phyloP scores from a whole-genome alignment of 2,113 vertebrate species.

The Glaucomys volans region DNA sequence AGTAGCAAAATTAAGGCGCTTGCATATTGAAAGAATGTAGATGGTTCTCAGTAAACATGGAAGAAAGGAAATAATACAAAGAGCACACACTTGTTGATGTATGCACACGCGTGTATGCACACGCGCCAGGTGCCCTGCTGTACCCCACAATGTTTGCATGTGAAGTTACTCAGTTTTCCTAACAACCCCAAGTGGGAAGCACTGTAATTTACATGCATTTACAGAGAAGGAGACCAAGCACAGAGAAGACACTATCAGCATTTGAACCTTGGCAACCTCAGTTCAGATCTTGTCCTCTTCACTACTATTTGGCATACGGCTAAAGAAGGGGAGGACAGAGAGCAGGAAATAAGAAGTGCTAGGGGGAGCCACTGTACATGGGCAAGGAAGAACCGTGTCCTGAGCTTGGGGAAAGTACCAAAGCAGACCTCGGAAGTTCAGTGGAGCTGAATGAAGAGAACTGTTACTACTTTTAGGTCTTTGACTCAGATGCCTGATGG shows the following conservation, averaged over 20 bases:
- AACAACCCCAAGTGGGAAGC: not conserved
- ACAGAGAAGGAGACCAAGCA: not conserved
- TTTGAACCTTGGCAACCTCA: not conserved
- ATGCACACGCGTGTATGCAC: fast-evolving
- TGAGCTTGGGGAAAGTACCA: not conserved
- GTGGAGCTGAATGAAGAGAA: not conserved
- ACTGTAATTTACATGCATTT: not conserved
- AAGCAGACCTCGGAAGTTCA: not conserved
- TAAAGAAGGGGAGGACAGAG: not conserved
- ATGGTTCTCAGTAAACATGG: not conserved
- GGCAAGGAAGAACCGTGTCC: not conserved
- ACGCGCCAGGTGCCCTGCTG: not conserved
- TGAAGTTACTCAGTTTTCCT: not conserved
- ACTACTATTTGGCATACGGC: not conserved
- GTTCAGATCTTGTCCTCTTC: not conserved
- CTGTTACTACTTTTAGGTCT: not conserved
- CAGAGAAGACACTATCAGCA: not conserved
- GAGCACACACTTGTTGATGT: not conserved
- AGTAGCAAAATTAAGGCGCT: not conserved
- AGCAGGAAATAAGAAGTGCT: not conserved
- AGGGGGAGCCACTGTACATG: not conserved
- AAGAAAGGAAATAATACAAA: not conserved
- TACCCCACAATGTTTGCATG: not conserved
- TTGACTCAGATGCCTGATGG: not conserved
- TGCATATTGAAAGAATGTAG: not conserved